Conservation (phyloP, 2,797 vertebrate species). For the Coluber constrictor region DNA sequence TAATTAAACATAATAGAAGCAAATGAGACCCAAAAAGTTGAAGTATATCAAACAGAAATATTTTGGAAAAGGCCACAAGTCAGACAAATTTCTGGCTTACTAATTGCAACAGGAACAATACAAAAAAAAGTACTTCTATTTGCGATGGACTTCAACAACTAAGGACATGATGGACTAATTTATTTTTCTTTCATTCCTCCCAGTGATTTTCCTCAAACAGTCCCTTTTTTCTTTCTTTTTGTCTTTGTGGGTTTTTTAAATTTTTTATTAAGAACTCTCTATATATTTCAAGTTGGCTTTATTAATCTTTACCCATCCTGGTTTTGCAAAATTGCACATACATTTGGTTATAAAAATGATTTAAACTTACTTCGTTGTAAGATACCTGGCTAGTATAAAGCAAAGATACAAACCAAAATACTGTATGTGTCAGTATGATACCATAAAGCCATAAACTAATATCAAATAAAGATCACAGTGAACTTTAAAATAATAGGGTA, state of each 20-base stretch:
- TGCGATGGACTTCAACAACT: not conserved
- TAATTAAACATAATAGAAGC: not conserved
- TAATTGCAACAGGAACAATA: not conserved
- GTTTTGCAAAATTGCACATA: not conserved
- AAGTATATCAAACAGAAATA: not conserved
- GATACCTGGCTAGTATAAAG: not conserved
- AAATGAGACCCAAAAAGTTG: not conserved
- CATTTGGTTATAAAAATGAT: not conserved
- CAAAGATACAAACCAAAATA: not conserved
- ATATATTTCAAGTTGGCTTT: not conserved
- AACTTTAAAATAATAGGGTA: not conserved
- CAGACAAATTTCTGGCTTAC: not conserved
- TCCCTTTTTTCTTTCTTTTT: not conserved
- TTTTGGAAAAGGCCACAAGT: not conserved
- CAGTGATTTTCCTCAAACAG: not conserved
- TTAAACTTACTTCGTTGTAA: not conserved
- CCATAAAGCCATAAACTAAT: not conserved
- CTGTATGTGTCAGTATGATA: not conserved
- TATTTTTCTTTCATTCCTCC: not conserved
- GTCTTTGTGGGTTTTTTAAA: not conserved
- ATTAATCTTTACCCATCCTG: not conserved
- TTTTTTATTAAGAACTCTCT: not conserved
- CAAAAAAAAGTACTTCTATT: not conserved
- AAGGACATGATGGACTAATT: not conserved
- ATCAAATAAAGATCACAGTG: not conserved